These are phyloP conservation scores for Deladenus siricidicola DNA, from an alignment of 2,888 invertebrate species.

Conservation along the genomic window DNA sequence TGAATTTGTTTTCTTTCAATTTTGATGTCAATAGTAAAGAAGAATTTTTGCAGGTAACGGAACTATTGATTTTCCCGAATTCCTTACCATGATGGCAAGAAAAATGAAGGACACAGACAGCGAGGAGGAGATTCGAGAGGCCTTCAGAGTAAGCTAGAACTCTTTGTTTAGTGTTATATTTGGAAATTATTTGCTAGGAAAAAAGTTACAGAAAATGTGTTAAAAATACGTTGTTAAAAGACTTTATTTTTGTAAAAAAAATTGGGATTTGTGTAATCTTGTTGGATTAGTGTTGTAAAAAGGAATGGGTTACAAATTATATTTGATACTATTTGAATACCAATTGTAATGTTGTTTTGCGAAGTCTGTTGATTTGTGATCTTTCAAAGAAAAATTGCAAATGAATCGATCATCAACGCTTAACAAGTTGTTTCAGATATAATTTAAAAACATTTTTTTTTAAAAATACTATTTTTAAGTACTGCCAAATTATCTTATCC, in stretches of 20 bases:
- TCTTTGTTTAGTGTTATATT: not conserved
- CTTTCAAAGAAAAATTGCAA: no score
- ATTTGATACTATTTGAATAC: no score
- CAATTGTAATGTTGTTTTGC: no score
- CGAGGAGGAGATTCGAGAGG: constrained; percentile 97
- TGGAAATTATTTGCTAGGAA: not conserved
- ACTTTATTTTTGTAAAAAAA: not conserved
- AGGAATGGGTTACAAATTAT: no score
- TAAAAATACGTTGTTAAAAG: not conserved
- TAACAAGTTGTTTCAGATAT: no score
- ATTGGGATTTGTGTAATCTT: not conserved
- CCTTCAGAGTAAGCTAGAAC: constrained; percentile 68
- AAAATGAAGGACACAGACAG: constrained; percentile 98
- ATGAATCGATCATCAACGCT: no score
- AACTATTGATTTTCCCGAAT: constrained; percentile 99
- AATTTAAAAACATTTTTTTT: no score
- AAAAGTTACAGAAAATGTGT: not conserved
- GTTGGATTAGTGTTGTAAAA: not conserved
- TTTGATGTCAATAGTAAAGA: no score
- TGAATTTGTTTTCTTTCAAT: no score
- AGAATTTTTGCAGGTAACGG: constrained; percentile 79
- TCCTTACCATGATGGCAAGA: constrained; percentile 99
- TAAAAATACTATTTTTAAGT: no score
- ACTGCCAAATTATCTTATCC: no score
- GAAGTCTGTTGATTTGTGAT: no score